Base-by-base conservation (phyloP, 64 coral and sea anemone genomes). In the Pachyseris speciosa region DNA sequence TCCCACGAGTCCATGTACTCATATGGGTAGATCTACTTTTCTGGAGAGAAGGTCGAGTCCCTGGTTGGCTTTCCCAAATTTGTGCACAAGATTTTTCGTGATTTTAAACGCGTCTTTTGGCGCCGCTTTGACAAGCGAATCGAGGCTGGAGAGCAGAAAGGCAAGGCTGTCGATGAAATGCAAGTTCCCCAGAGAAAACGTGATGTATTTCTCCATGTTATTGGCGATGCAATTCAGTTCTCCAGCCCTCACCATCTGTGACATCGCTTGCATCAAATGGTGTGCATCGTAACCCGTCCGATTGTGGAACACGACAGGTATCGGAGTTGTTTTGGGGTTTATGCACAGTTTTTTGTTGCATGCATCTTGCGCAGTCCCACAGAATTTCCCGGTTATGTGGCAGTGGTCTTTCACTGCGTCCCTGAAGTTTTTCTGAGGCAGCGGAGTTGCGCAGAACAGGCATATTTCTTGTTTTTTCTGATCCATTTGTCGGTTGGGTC, bases 221-320 rank as follows among this genome's bases (percentile, higher is more conserved):
- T 63, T 24, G 1, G 58, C 4, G 22, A 63, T 63, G 8, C 58
- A 63, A 5, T 2, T 27, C 20, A 63, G 1, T 27, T 22, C 25
- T 22, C 5, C 8, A 9, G 5, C 58, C 20, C 20, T 55, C 15
- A 49, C 47, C 25, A 63, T 63, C 8, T 63, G 16, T 27, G 2
- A n/a, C 58, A 63, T 26, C 58, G 1, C 8, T 22, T 27, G 58
- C 2, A 27, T 25, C 1, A 63, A 5, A 63, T 26, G 58, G 20
- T 63, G 13, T 9, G 58, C 58, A 27, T 63, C 58, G 58, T 63
- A 38, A 2, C 74, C 26, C 10, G 7, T 50, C 0, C 27, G 74
- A 5, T 78, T 78, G 4, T 78, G 74, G 20, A 78, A 49, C 22
- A 78, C 29, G 26, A 76, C 73, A 27, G 73, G 73, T 25, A 76